Evolutionary conservation across 2,888 invertebrate genomes (phyloP), one percentile per base, ranked within the genome.

Genomic region (Brachylomia viminalis): DNA sequence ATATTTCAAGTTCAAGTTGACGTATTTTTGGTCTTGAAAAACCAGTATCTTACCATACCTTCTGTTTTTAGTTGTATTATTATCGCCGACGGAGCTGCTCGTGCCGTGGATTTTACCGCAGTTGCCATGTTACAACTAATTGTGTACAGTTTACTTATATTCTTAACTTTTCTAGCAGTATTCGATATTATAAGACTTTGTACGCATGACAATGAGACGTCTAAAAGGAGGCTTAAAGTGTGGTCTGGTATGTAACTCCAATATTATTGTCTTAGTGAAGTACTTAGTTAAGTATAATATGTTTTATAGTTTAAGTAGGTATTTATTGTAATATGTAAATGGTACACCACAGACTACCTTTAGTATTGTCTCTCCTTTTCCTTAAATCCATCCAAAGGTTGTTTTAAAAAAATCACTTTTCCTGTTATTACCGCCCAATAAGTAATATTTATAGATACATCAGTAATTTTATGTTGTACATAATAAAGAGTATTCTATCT

Each of bases 131-230:
- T 93, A 58, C 90, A 91, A 79, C 78, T 93, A 59, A 88, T 93
- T 23, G 86, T 93, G 30, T 92, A 89, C 77, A 86, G 89, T 84
- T 86, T 93, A 65, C 79, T 94, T 56, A 83, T 91, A 52, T 88
- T 92, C 47, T 69, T 93, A 74, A 90, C 92, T 13, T 67, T 92
- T 38, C 75, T 94, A 68, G 93, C 93, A 0, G 58, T 92, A 33
- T 87, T 93, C n/a, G 94, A 93, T 75, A 54, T 91, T 11, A 72
- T 92, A 47, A 88, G 91, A 71, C 83, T 90, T 42, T 93, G 91
- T 66, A 79, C 86, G 23, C 76, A 77, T 45, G 88, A 89, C n/a
- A 89, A 89, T 47, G 88, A 87, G 0, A 73, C 80, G 20, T 88
- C 86, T 11, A 86, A 86, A 72, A 86, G 84, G 70, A 80, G 83